phyloP scores from a whole-genome alignment of 2,797 vertebrate species.

The Muscicapa striata region DNA sequence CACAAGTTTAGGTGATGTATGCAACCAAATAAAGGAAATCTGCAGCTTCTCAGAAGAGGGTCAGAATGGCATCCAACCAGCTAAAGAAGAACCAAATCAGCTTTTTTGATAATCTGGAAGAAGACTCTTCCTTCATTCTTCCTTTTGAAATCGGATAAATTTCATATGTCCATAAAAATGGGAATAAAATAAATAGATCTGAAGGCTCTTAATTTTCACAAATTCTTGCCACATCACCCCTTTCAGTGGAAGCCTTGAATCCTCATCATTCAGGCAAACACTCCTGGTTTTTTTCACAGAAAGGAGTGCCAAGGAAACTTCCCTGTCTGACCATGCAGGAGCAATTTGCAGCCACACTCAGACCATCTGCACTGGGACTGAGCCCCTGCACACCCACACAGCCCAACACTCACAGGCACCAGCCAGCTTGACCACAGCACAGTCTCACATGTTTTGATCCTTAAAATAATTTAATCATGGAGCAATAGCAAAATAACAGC shows the following conservation, averaged over 20 bases:
- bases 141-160: not conserved
- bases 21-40: not conserved
- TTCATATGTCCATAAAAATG: not conserved
- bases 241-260: not conserved
- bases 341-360: not conserved
- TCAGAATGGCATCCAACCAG: not conserved
- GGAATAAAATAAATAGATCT: not conserved
- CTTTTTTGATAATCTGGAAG: not conserved
- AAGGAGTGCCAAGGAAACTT: not conserved
- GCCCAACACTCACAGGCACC: not conserved
- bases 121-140: not conserved
- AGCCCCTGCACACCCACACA: not conserved
- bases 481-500: not conserved
- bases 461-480: not conserved
- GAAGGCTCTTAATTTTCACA: not conserved
- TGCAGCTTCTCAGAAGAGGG: not conserved
- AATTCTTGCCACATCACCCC: not conserved
- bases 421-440: not conserved
- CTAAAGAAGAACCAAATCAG: not conserved
- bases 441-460: not conserved
- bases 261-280: not conserved
- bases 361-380: not conserved
- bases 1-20: not conserved
- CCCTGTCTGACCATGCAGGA: not conserved
- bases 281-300: not conserved